Evolutionary conservation across 1,140 invertebrate species (phyloP), one percentile per base, ranked within the genome.

Genomic region (Drosophila kikkawai): DNA sequence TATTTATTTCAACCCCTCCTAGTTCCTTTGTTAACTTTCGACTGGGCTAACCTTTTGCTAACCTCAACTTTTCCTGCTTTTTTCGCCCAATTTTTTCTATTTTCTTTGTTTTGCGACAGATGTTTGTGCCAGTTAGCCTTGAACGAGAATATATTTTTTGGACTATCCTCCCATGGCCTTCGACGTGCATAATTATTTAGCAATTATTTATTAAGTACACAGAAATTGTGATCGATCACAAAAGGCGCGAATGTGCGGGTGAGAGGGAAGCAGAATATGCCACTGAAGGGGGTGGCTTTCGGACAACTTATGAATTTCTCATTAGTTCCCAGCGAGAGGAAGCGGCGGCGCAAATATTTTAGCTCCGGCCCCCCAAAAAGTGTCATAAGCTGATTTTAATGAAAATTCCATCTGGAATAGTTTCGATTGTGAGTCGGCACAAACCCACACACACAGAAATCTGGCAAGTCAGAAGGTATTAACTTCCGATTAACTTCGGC

Each of bases 191-290:
- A 88, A 90, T 88, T 88, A 88, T 88, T 90, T 88, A 85, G 81
- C 85, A 88, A 88, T 88, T 88, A 88, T 88, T 85, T 88, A 88
- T 90, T 88, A 88, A 88, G 85, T 90, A 88, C 84, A 90, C 78
- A 56, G 68, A 81, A 81, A 75, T 90, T 81, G 84, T 88, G 84
- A 88, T 90, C 84, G 84, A 88, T 87, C 85, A 84, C 59, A 48
- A 61, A 63, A 56, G 53, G 71, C n/a, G 58, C 48, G 66, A 37
- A 19, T 45, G 22, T 36, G 34, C 15, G 57, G 45, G 53, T 11
- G 53, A 41, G 19, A 56, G 53, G 53, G 34, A 55, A 7, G 53
- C 17, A 15, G 36, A 34, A 45, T 29, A 19, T 41, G 50, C 12
- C 8, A 39, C 34, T 26, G 22, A 29, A 29, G 37, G 45, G 64